Base-by-base conservation (phyloP, 2,113 vertebrate species). In the Clarias macrocephalus region DNA sequence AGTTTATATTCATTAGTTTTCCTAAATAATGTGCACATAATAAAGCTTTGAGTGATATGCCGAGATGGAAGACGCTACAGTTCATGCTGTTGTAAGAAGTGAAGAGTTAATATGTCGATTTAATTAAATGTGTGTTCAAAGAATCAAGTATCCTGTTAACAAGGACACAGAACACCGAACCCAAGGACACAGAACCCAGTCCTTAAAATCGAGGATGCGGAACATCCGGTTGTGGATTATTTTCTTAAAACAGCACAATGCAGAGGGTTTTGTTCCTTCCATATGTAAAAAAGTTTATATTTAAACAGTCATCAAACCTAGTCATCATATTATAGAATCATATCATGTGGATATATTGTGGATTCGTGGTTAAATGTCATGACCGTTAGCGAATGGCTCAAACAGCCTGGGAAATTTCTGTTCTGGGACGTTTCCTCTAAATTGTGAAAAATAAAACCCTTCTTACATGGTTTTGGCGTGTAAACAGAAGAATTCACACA, bases 331-430 rank as follows among this genome's bases (percentile, higher is more conserved):
- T 2, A 6, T 23, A 37, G 8, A 48, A 23, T 48, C 13, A 25
- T 12, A 12, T 75, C 2, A 1, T 33, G 9, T 72, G 30, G 7
- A 66, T 28, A 72, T 72, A 37, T 72, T 6, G 18, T 19, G 8
- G 33, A 15, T 42, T 72, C 8, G 16, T 37, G 68, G 68, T 72
- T 48, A 23, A 42, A 75, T 75, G 21, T 48, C 37, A 23, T 42
- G 33, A 42, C 8, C 21, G 9, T 48, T 48, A 48, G 8, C 6
- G 7, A 72, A 42, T 28, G 30, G 16, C 66, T 68, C 28, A 30
- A 33, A 33, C 21, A 13, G 19, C 77, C 15, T 6, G 30, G 83
- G 42, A 81, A 81, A 81, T 85, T 85, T 83, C 80, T 81, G 37
- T 48, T 48, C 48, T 13, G 6, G 10, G 72, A 7, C 48, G 48